These are phyloP conservation scores for Scaeva pyrastri DNA, from an alignment of 2,888 invertebrate species.

Conservation along the genomic window DNA sequence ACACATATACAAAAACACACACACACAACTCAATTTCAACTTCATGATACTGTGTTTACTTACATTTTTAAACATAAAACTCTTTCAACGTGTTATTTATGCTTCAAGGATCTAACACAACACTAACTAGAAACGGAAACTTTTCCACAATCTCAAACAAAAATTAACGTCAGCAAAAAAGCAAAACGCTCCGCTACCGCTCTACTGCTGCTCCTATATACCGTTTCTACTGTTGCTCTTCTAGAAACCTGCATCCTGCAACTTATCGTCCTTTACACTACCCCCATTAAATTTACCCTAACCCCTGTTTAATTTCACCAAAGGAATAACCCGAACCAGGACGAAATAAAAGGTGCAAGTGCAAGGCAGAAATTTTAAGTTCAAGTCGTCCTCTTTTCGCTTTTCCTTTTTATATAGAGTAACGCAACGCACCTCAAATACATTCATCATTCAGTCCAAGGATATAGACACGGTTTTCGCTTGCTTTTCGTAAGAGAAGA, in stretches of 20 bases:
- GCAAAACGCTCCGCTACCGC: constrained; percentile 32
- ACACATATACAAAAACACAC: no score
- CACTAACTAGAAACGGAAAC: constrained; percentile 57
- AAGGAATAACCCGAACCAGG: constrained; percentile 4
- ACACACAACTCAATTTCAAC: constrained; percentile 59
- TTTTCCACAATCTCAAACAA: constrained; percentile 68
- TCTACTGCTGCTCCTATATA: background rate
- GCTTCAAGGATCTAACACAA: constrained; percentile 52
- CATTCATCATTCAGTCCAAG: constrained; percentile 68
- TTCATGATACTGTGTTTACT: constrained; percentile 60
- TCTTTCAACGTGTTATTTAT: constrained; percentile 66
- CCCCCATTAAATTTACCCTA: background rate
- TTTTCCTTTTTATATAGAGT: constrained; percentile 7
- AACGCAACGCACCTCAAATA: constrained; percentile 67
- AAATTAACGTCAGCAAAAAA: constrained; percentile 72
- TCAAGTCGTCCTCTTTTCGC: constrained; percentile 39
- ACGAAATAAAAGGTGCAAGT: constrained; percentile 43
- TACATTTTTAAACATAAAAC: constrained; percentile 52
- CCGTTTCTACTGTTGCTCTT: background rate
- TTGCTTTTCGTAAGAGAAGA: constrained; percentile 4
- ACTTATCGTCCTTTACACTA: constrained; percentile 1
- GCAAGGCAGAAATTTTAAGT: constrained; percentile 55
- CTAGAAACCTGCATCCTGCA: background rate
- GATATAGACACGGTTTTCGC: constrained; percentile 44
- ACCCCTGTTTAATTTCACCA: background rate